phyloP scores from a whole-genome alignment of 2,797 vertebrate genomes.

The Choloepus didactylus region DNA sequence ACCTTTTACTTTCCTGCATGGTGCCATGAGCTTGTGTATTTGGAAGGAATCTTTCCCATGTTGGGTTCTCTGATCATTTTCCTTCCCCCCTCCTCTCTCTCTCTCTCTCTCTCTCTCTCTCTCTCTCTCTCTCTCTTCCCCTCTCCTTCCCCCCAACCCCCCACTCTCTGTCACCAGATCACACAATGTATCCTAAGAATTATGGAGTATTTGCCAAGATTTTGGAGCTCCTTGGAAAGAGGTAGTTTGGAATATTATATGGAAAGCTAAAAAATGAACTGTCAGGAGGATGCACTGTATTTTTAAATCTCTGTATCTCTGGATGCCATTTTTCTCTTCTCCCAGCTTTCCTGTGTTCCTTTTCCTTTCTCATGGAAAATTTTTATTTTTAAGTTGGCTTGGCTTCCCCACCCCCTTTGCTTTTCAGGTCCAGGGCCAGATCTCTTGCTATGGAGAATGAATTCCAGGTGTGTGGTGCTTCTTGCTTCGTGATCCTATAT shows the following conservation, averaged over 20 bases:
- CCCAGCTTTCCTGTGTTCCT: not conserved
- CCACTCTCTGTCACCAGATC: not conserved
- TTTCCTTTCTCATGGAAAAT: not conserved
- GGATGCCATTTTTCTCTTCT: not conserved
- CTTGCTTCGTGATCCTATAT: not conserved
- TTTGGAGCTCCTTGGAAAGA: constrained; percentile 44
- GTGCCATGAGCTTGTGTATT: not conserved
- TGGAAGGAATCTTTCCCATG: not conserved
- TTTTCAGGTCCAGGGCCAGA: constrained; percentile 5
- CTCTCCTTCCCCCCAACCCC: not conserved
- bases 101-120: too few relatives aligned
- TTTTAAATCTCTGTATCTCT: constrained; percentile 1
- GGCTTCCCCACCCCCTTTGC: not conserved
- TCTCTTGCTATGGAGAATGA: constrained; percentile 49
- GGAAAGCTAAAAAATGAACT: constrained; percentile 6
- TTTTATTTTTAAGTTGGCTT: constrained; percentile 67
- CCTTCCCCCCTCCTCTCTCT: not conserved
- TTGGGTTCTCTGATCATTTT: not conserved
- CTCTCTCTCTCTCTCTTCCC: not conserved
- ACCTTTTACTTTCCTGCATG: accelerated
- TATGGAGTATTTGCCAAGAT: not conserved
- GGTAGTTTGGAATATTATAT: not conserved
- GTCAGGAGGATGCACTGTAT: not conserved
- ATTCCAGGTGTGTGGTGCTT: constrained; percentile 19
- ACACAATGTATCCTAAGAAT: not conserved